Percentiles rank a stretch among this genome's conserved stretches.
These are phyloP conservation scores for Mola mola DNA, from an alignment of 2,113 vertebrate genomes.

Conservation along the genomic window DNA sequence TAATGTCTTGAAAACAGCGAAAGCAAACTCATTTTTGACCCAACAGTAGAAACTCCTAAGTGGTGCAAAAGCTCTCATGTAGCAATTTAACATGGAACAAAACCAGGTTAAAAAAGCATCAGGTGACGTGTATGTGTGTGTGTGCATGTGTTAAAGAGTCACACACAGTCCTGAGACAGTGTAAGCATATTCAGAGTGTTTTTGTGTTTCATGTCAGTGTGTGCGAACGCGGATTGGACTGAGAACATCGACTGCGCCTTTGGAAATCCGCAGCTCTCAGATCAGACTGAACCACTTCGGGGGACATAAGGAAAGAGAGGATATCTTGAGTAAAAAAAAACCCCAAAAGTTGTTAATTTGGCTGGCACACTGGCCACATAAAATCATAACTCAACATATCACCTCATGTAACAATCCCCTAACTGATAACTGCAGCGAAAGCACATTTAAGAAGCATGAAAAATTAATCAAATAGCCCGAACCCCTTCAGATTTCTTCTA, in stretches of 20 bases:
- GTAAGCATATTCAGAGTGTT: slow-evolving; percentile 37
- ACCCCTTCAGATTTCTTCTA: slow-evolving; percentile 23
- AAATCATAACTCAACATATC: slow-evolving; percentile 39
- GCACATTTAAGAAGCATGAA: slow-evolving; percentile 54
- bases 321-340: slow-evolving; percentile 7
- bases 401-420: slow-evolving; percentile 13
- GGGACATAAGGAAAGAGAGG: slow-evolving; percentile 17
- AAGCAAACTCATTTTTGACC: slow-evolving; percentile 43
- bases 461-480: slow-evolving; percentile 35
- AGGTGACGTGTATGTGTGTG: slow-evolving; percentile 14
- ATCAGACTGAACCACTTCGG: slow-evolving; percentile 31
- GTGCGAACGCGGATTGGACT: slow-evolving; percentile 30
- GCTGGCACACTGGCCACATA: slow-evolving; percentile 5
- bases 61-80: slow-evolving; percentile 60
- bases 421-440: slow-evolving; percentile 42
- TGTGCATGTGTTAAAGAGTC: slow-evolving; percentile 27
- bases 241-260: slow-evolving; percentile 64
- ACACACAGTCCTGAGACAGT: slow-evolving; percentile 72
- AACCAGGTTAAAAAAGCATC: slow-evolving; percentile 51
- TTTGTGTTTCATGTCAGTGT: slow-evolving; percentile 40
- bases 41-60: slow-evolving; percentile 42
- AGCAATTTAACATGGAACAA: slow-evolving; percentile 30
- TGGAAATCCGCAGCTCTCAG: slow-evolving; percentile 44
- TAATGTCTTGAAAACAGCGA: slow-evolving; percentile 57
- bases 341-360: slow-evolving; percentile 26